Percentiles rank a stretch among this genome's conserved stretches.
Evolutionary conservation across 2,113 vertebrate genomes (phyloP).

Genomic region (Rissa tridactyla): DNA sequence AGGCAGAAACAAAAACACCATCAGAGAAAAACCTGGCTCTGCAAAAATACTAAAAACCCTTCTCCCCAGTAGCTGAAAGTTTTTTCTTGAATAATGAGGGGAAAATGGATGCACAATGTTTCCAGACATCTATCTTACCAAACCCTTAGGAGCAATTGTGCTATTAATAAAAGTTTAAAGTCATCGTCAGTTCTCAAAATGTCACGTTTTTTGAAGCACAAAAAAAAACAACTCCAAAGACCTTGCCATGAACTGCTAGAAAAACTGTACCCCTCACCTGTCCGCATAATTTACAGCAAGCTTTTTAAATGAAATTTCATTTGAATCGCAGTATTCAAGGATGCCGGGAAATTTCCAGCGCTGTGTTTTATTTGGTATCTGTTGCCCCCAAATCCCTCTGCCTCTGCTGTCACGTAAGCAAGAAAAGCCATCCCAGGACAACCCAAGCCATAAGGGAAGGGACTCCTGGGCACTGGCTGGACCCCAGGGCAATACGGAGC

Average conservation of each 20-base stretch:
- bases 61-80: neutral
- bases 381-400: neutral
- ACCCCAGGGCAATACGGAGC: neutral
- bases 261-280: neutral
- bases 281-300: neutral
- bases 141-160: neutral
- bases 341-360: neutral
- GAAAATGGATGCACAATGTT: neutral
- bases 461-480: fast-evolving
- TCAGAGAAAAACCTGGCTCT: neutral
- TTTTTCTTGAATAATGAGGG: neutral
- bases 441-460: neutral
- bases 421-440: neutral
- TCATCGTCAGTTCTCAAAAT: neutral
- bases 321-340: neutral
- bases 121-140: neutral
- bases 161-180: neutral
- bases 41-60: neutral
- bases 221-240: neutral
- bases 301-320: neutral
- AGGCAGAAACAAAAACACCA: neutral
- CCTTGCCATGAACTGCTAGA: neutral
- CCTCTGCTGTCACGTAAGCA: neutral
- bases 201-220: neutral
- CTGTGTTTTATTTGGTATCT: neutral